A percentile compares a stretch with the other conserved stretches of the same genome.
phyloP scores from a whole-genome alignment of 2,797 vertebrate species.

The Epinephelus coioides region DNA sequence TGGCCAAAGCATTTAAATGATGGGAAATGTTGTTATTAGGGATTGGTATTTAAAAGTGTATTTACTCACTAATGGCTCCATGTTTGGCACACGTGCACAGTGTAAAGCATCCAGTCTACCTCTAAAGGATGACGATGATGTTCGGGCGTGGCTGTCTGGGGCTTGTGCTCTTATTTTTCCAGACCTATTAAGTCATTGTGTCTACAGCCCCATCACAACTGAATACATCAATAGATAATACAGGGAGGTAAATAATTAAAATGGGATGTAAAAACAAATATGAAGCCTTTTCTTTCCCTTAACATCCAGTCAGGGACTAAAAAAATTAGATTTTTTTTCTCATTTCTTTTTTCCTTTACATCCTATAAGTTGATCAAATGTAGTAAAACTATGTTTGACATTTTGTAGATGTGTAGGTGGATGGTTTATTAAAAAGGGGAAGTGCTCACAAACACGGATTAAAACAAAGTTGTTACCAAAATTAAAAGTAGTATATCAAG shows the following conservation, averaged over 20 bases:
- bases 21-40: not conserved
- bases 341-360: not conserved
- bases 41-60: not conserved
- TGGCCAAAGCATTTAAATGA: not conserved
- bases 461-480: too few relatives aligned
- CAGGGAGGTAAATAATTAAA: not conserved
- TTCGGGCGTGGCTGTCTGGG: slow-evolving; percentile 1
- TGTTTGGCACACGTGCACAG: slow-evolving; percentile 4
- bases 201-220: not conserved
- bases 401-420: not conserved
- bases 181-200: not conserved
- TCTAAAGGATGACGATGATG: not conserved
- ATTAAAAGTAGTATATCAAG: too few relatives aligned
- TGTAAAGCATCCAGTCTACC: not conserved
- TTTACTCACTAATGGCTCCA: not conserved
- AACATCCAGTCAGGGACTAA: not conserved
- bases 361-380: not conserved
- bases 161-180: not conserved
- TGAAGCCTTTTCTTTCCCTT: not conserved
- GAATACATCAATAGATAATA: not conserved
- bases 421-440: too few relatives aligned
- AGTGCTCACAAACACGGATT: too few relatives aligned
- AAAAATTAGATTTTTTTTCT: not conserved
- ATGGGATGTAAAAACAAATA: not conserved
- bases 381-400: not conserved